Conservation (phyloP, 2,888 invertebrate species). For the Epirrita christyi region DNA sequence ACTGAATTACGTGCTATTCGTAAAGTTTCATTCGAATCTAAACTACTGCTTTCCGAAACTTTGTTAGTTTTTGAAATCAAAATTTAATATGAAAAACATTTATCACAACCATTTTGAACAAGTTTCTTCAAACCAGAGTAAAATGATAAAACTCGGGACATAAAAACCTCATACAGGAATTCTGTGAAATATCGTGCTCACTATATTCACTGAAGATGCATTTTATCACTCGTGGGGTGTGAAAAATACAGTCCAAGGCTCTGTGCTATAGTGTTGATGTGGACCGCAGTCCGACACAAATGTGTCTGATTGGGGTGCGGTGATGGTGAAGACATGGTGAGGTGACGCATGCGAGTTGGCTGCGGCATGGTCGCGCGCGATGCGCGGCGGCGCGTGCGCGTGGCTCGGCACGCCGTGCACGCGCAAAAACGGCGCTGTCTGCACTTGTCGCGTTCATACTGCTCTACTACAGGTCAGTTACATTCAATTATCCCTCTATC, state of each 20-base stretch:
- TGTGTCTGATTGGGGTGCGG: not conserved
- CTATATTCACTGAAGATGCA: no score
- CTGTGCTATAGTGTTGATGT: not conserved
- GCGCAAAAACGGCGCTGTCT: conserved; percentile 77
- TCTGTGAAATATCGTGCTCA: no score
- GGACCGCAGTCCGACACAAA: not conserved
- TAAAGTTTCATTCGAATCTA: not conserved
- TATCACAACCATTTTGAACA: no score
- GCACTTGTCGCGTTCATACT: conserved; percentile 76
- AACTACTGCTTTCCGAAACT: no score
- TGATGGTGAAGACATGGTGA: conserved; percentile 8
- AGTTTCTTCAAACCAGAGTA: no score
- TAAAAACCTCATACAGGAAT: no score
- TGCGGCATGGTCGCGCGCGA: conserved; percentile 71
- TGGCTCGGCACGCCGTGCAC: conserved; percentile 79
- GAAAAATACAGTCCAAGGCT: not conserved
- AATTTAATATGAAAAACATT: no score
- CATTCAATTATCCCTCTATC: not conserved
- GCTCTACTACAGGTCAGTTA: conserved; percentile 69
- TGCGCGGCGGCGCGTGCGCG: conserved; percentile 81
- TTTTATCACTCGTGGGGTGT: not conserved
- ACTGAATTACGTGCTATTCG: conserved; percentile 2
- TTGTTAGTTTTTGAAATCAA: no score
- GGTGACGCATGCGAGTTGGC: conserved; percentile 31
- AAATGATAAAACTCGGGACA: no score